Percentiles rank a stretch among this genome's conserved stretches.
Conservation (phyloP, 2,113 vertebrate species). For the Rhinolophus ferrumequinum region DNA sequence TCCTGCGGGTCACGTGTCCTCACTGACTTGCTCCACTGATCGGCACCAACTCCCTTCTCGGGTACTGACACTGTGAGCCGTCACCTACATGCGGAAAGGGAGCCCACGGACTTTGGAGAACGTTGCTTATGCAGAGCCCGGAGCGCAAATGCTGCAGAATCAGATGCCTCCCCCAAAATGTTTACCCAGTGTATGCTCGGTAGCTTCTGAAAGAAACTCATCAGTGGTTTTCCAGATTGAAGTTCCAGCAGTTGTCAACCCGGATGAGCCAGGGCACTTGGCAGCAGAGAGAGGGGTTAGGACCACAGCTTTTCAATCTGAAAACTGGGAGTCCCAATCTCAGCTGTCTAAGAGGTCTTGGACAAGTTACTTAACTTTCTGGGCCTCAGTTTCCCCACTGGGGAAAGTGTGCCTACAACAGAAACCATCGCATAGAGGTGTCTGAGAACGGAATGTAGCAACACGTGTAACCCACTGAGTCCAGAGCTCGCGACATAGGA, state of each 20-base stretch:
- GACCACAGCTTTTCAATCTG: not conserved
- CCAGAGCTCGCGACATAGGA: not conserved
- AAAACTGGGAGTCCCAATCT: not conserved
- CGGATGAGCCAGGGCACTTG: not conserved
- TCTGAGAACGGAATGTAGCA: not conserved
- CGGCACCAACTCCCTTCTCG: not conserved
- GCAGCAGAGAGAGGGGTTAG: not conserved
- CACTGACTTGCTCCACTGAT: constrained; percentile 36
- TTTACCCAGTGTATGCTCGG: not conserved
- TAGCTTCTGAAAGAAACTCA: not conserved
- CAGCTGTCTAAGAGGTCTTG: not conserved
- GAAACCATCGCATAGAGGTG: not conserved
- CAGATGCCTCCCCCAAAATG: not conserved
- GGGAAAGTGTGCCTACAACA: not conserved
- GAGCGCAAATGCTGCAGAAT: not conserved
- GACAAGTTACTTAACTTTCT: not conserved
- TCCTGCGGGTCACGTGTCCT: constrained; percentile 42
- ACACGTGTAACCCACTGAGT: not conserved
- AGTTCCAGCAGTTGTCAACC: not conserved
- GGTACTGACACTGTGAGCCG: not conserved
- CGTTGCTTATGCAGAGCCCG: not conserved
- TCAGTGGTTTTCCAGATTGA: not conserved
- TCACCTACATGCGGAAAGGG: not conserved
- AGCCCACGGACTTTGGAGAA: not conserved
- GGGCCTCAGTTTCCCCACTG: not conserved